Evolutionary conservation across 2,113 vertebrate genomes (phyloP).

Genomic region (Actenoides hombroni): DNA sequence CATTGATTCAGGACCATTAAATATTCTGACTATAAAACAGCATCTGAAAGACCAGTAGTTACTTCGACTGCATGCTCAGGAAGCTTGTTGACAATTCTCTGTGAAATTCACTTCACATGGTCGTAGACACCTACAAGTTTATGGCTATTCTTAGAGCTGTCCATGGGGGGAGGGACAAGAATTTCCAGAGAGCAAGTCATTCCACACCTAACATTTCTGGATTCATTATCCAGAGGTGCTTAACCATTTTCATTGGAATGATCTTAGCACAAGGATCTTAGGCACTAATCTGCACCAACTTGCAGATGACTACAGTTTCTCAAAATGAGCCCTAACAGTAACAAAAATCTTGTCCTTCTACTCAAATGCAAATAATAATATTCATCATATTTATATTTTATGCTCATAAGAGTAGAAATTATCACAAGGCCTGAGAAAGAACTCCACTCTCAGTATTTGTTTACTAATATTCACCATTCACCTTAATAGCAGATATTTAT

Average conservation of each 20-base stretch:
- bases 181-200: not conserved
- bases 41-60: not conserved
- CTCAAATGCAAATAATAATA: not conserved
- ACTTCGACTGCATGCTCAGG: not conserved
- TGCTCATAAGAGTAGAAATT: not conserved
- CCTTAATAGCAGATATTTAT: not conserved
- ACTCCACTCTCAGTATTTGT: not conserved
- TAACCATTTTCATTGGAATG: not conserved
- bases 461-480: not conserved
- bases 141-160: not conserved
- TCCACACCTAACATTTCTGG: not conserved
- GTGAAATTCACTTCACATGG: not conserved
- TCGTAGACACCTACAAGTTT: not conserved
- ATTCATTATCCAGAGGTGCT: not conserved
- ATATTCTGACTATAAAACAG: not conserved
- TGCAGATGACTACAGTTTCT: not conserved
- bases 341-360: not conserved
- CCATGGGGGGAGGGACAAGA: not conserved
- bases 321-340: not conserved
- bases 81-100: not conserved
- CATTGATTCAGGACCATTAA: not conserved
- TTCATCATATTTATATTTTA: not conserved
- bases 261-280: not conserved
- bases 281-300: not conserved
- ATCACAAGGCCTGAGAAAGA: not conserved